Conservation (phyloP, 2,113 vertebrate genomes). For the Ginglymostoma cirratum region DNA sequence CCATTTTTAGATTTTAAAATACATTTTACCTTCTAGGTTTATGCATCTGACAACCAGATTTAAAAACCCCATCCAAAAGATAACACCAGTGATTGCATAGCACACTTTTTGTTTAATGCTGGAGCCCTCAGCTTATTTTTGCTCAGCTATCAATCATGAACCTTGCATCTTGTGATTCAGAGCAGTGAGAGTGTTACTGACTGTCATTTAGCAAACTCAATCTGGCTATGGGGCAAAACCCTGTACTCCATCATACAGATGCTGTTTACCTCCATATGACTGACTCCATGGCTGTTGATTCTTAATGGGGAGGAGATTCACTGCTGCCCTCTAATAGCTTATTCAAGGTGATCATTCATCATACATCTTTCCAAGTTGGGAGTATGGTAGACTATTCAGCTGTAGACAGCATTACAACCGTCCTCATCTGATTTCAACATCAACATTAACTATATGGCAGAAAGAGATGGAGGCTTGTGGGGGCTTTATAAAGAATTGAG, state of each 20-base stretch:
- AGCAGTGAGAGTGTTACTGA: background rate
- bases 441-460: background rate
- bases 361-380: background rate
- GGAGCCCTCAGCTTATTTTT: too few relatives aligned
- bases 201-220: background rate
- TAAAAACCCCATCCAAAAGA: background rate
- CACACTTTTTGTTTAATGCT: too few relatives aligned
- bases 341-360: background rate
- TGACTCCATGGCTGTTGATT: background rate
- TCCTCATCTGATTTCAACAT: background rate
- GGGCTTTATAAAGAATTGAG: background rate
- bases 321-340: background rate
- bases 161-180: background rate
- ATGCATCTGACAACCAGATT: background rate
- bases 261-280: background rate
- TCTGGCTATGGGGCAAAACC: background rate
- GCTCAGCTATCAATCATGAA: too few relatives aligned
- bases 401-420: background rate
- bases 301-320: background rate
- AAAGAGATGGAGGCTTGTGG: background rate
- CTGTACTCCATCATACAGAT: background rate
- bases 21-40: too few relatives aligned
- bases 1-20: too few relatives aligned
- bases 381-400: background rate
- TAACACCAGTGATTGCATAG: background rate